Evolutionary conservation across 2,113 vertebrate species (phyloP), one percentile per base, ranked within the genome.

Genomic region (Cercocebus atys): DNA sequence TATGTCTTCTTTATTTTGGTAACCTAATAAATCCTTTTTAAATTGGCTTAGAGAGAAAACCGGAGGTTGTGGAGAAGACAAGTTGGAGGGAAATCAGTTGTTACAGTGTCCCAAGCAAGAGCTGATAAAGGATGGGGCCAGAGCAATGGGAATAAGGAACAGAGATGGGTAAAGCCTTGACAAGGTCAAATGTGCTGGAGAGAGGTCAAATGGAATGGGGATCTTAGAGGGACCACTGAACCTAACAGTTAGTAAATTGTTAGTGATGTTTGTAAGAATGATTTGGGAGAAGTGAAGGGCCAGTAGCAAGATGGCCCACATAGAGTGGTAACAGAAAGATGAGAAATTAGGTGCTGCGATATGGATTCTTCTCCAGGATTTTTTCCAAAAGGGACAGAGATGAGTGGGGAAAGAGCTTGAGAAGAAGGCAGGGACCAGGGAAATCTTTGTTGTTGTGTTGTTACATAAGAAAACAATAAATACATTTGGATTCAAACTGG

Each of bases 1-100:
- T 55, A 38, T n/a, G 5, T 35, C 47, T 85, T 61, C 6, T 80
- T 95, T 76, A 82, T 79, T 92, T 92, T 78, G n/a, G 38, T 72
- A 91, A 76, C 43, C 11, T 17, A 43, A 25, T 40, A 95, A 64
- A 23, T 45, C 16, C 40, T 70, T n/a, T 75, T 61, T 68, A 30
- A 94, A 57, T 43, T 88, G 23, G 22, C 61, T 85, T 78, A 83
- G 87, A 91, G 82, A 90, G 66, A 79, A 93, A 93, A 76, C 43
- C 35, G 23, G 64, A 72, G 40, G 38, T 92, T 25, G 11, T 79
- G 75, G 8, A 27, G 32, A 61, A 78, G 78, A 88, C 9, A 80
- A 50, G 78, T 35, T 76, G 50, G 45, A 92, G 55, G 70, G 38
- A 90, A 93, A 86, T 16, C 27, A 14, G 10, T 55, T 84, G n/a